Conservation (phyloP, 2,113 vertebrate genomes). For the Chaenogobius annularis region DNA sequence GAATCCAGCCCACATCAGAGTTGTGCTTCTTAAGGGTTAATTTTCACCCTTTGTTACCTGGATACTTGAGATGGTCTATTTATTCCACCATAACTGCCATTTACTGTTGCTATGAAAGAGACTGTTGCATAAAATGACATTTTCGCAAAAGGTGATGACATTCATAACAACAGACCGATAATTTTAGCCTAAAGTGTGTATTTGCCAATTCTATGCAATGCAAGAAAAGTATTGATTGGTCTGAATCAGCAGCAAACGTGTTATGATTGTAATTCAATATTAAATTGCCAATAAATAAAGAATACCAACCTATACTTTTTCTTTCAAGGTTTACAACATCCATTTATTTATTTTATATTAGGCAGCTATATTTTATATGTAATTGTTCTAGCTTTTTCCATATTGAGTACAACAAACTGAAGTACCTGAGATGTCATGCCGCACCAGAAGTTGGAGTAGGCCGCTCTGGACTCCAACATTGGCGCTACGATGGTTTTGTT, state of each 20-base stretch:
- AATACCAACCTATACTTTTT: neutral
- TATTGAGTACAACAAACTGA: neutral
- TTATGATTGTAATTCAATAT: neutral
- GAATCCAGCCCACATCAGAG: neutral
- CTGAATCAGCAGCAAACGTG: neutral
- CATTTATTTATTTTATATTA: neutral
- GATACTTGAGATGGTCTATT: slow-evolving; percentile 2
- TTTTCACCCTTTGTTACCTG: slow-evolving; percentile 6
- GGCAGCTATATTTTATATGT: neutral
- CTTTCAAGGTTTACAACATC: neutral
- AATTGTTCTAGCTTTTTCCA: neutral
- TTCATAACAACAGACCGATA: neutral
- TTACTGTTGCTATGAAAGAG: neutral
- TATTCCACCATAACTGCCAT: neutral
- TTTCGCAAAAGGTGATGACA: neutral
- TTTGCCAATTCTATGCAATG: neutral
- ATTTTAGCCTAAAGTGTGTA: neutral
- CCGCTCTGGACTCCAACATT: slow-evolving; percentile 91
- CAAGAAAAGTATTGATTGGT: neutral
- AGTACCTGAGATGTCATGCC: slow-evolving; percentile 92
- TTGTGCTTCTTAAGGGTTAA: neutral
- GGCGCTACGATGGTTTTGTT: slow-evolving; percentile 91
- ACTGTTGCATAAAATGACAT: neutral
- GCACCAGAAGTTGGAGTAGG: slow-evolving; percentile 97
- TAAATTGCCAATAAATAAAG: neutral